A percentile compares a stretch with the other conserved stretches of the same genome.
Evolutionary conservation across 2,797 vertebrate genomes (phyloP).

Genomic region (Pangasius djambal): DNA sequence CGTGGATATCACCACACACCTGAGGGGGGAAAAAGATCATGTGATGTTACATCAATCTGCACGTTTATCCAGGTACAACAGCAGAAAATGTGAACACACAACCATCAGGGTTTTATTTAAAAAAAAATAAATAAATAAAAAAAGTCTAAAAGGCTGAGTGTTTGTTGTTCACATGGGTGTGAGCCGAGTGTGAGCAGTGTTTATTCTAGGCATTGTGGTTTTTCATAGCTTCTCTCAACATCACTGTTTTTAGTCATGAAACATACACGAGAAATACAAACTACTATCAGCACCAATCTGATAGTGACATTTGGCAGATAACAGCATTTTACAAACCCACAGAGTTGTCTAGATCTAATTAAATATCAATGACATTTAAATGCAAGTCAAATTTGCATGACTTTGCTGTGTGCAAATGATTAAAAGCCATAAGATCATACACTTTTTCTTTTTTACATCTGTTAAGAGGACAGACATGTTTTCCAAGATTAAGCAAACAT

Average conservation of each 20-base stretch:
- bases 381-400: neutral
- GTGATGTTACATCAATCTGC: neutral
- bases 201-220: neutral
- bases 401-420: neutral
- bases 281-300: neutral
- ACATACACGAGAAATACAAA: neutral
- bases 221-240: neutral
- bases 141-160: neutral
- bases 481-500: neutral
- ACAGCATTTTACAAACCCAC: neutral
- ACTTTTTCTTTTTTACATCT: neutral
- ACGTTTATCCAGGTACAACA: neutral
- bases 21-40: slow-evolving; percentile 53
- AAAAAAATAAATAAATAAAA: too few relatives aligned
- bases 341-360: neutral
- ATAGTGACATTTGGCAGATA: neutral
- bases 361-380: neutral
- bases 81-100: neutral
- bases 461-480: neutral
- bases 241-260: neutral
- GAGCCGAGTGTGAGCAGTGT: too few relatives aligned
- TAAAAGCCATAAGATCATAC: neutral
- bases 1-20: slow-evolving; percentile 95
- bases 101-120: neutral
- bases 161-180: neutral